Evolutionary conservation across 2,113 vertebrate species (phyloP), one percentile per base, ranked within the genome.

Genomic region (Zapornia atra): DNA sequence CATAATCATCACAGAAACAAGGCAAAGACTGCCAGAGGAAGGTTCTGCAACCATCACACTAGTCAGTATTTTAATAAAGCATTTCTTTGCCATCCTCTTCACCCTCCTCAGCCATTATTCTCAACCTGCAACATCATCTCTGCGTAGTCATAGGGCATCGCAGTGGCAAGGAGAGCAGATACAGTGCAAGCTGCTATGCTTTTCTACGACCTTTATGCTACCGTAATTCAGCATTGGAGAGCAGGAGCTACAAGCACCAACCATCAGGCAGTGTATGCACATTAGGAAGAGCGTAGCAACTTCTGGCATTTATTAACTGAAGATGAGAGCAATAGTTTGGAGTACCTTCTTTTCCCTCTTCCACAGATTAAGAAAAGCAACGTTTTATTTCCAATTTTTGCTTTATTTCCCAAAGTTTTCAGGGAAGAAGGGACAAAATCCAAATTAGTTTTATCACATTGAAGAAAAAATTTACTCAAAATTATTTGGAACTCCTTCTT

Each of bases 11-110:
- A 53, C 2, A 0, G 2, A n/a, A 80, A 36, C 29, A 65, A 75
- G 22, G 20, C n/a, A 69, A 3, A 0, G 9, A 38, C 6, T 34
- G 54, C 34, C 53, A 11, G 12, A 68, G 16, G 1, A 7, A 40
- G 3, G 36, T 31, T 66, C 26, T 72, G 56, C 59, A 15, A 48
- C 48, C 26, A 59, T 18, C 56, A 29, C 10, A 3, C 15, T 6
- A 46, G 33, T 10, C 48, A 77, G 70, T 29, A 24, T 15, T 46
- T 84, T 8, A 88, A 29, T n/a, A 59, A 51, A 69, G 29, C 12
- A 1, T 6, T 59, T 36, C 31, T 56, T 51, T 12, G 9, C 38
- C 33, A 10, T 48, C 16, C 6, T 59, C 71, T 72, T 72, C 65
- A 28, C 59, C 26, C 5, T 79, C 33, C 54, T 57, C 12, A 25